Conservation (phyloP, 2,888 invertebrate species). For the Micropterix aruncella region DNA sequence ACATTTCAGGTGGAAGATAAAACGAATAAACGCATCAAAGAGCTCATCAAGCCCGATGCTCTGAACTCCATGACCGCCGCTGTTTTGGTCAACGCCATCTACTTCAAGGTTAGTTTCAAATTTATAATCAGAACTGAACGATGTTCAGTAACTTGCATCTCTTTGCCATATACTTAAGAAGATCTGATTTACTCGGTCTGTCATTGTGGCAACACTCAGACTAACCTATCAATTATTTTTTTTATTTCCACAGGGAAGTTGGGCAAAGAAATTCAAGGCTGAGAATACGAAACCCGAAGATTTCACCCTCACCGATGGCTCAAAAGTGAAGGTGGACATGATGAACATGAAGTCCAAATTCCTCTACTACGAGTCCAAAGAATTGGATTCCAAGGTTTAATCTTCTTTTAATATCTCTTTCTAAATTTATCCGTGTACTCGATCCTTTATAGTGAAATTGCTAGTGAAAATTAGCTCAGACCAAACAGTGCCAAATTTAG, state of each 20-base stretch:
- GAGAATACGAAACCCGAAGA: not conserved
- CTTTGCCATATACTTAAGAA: too few relatives aligned
- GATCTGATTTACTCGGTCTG: too few relatives aligned
- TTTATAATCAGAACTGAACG: too few relatives aligned
- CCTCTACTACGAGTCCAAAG: not conserved
- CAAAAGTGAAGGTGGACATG: not conserved
- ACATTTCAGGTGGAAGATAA: not conserved
- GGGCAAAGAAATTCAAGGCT: not conserved
- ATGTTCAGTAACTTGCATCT: too few relatives aligned
- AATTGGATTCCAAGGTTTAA: not conserved
- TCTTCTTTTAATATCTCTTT: too few relatives aligned
- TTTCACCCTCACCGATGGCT: not conserved
- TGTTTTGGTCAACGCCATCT: not conserved
- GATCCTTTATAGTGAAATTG: too few relatives aligned
- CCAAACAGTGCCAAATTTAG: too few relatives aligned
- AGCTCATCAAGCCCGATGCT: not conserved
- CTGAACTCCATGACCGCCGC: not conserved
- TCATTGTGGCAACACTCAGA: too few relatives aligned
- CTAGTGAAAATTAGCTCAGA: too few relatives aligned
- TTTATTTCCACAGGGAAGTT: not conserved
- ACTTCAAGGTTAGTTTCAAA: not conserved
- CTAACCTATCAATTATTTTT: too few relatives aligned
- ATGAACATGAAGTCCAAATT: not conserved
- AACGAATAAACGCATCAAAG: not conserved
- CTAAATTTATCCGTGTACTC: too few relatives aligned